These are phyloP conservation scores for Hymenochirus boettgeri DNA, from an alignment of 2,113 vertebrate species.

Conservation along the genomic window DNA sequence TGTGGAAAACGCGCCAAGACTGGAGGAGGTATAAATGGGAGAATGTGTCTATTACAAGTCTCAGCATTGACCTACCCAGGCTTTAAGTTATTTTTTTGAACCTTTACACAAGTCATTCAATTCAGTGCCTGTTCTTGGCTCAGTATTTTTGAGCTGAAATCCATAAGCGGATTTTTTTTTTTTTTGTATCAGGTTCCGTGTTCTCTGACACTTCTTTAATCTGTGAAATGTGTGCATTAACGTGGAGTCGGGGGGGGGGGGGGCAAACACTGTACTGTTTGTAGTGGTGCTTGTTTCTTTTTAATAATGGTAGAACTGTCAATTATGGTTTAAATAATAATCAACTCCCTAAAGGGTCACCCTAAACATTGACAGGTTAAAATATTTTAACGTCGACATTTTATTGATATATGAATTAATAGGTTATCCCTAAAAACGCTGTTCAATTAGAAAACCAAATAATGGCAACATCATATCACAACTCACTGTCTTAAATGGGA, in stretches of 20 bases:
- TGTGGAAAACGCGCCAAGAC: conserved; percentile 68
- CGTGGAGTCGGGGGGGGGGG: too few species aligned
- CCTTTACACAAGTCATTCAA: not conserved
- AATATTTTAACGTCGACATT: too few species aligned
- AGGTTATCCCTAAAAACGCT: too few species aligned
- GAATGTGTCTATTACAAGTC: conserved; percentile 44
- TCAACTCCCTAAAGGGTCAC: too few species aligned
- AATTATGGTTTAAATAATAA: too few species aligned
- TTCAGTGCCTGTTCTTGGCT: conserved; percentile 23
- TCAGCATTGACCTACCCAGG: conserved; percentile 29
- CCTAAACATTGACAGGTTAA: too few species aligned
- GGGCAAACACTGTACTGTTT: not conserved
- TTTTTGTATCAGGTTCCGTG: not conserved
- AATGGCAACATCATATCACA: too few species aligned
- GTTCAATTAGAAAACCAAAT: too few species aligned
- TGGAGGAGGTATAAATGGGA: conserved; percentile 80
- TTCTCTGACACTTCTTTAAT: too few species aligned
- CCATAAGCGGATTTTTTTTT: too few species aligned
- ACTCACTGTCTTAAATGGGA: not conserved
- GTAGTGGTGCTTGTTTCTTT: not conserved
- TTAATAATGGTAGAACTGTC: not conserved
- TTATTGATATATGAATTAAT: too few species aligned
- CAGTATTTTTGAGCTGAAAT: conserved; percentile 15
- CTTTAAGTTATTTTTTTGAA: conserved; percentile 27
- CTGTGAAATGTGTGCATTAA: too few species aligned